A percentile compares a stretch with the other conserved stretches of the same genome.
These are phyloP conservation scores for Patella vulgata DNA, from an alignment of 1,140 invertebrate genomes.

Conservation along the genomic window DNA sequence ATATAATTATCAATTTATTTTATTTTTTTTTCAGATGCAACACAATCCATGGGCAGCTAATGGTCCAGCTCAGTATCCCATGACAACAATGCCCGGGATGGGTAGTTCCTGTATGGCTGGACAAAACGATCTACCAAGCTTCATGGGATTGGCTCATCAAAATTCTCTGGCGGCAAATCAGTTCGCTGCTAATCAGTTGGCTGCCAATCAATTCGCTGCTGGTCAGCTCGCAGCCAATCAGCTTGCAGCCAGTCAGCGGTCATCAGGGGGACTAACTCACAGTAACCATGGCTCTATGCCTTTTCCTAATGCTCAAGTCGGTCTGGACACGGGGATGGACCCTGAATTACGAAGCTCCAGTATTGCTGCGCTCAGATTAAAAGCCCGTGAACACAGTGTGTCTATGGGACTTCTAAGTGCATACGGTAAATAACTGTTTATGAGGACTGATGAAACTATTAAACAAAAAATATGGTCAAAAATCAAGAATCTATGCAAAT, in stretches of 20 bases:
- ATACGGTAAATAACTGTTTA: constrained; percentile 50
- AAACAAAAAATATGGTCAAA: too few relatives aligned
- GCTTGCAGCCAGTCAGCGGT: constrained; percentile 16
- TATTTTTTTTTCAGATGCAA: constrained; percentile 41
- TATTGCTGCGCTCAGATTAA: constrained; percentile 86
- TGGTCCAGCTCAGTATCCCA: constrained; percentile 30
- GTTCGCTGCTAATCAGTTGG: constrained; percentile 17
- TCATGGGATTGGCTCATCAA: constrained; percentile 46
- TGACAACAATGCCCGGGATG: constrained; percentile 15
- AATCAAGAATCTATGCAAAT: too few relatives aligned
- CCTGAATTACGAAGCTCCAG: constrained; percentile 85
- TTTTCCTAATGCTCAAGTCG: constrained; percentile 24
- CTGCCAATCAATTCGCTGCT: constrained; percentile 16
- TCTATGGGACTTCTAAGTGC: constrained; percentile 50
- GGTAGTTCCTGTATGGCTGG: constrained; percentile 41
- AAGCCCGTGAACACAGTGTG: constrained; percentile 83
- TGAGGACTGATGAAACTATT: too few relatives aligned
- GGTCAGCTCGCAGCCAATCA: constrained; percentile 27
- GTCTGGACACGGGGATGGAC: constrained; percentile 45
- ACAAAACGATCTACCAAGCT: constrained; percentile 41
- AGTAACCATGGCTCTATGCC: constrained; percentile 20
- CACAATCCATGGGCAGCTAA: constrained; percentile 35
- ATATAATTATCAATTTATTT: too few relatives aligned
- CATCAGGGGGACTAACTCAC: constrained; percentile 11
- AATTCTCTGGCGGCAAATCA: constrained; percentile 27